Conservation (phyloP, 2,113 vertebrate genomes). For the Poeciliopsis prolifica region DNA sequence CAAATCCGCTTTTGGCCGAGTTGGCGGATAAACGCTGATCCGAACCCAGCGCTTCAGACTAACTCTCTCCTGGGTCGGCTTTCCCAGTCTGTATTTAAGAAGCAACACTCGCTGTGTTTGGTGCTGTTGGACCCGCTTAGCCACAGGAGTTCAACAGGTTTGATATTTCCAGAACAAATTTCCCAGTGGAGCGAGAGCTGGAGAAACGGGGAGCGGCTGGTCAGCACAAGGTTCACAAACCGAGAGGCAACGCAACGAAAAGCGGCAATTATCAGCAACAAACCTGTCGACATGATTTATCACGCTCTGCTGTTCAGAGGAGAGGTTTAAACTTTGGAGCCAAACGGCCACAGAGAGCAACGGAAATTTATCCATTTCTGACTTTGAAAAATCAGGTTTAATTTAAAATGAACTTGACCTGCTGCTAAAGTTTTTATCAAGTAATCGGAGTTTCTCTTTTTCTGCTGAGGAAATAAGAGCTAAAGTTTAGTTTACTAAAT, state of each 20-base stretch:
- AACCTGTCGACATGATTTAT: slow-evolving; percentile 83
- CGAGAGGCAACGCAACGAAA: slow-evolving; percentile 25
- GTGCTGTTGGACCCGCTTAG: neutral
- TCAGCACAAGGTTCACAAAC: slow-evolving; percentile 17
- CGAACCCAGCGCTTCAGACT: too few species aligned
- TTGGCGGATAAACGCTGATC: too few species aligned
- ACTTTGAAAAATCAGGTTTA: neutral
- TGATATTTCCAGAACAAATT: slow-evolving; percentile 27
- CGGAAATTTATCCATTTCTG: neutral
- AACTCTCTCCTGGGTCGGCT: neutral
- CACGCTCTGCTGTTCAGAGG: slow-evolving; percentile 43
- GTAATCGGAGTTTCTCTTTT: slow-evolving; percentile 8
- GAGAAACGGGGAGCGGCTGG: slow-evolving; percentile 5
- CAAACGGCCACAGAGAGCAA: neutral
- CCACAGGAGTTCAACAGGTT: slow-evolving; percentile 10
- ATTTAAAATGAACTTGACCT: neutral
- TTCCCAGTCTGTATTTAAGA: neutral
- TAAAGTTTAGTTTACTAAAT: slow-evolving; percentile 17
- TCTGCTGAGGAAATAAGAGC: slow-evolving; percentile 18
- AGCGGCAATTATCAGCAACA: slow-evolving; percentile 64
- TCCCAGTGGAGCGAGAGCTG: slow-evolving; percentile 36
- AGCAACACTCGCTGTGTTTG: neutral
- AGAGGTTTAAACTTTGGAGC: slow-evolving; percentile 34
- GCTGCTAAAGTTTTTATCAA: neutral
- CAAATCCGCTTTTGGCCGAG: neutral